A percentile compares a stretch with the other conserved stretches of the same genome.
phyloP scores from a whole-genome alignment of 2,797 vertebrate species.

The Clamator glandarius region DNA sequence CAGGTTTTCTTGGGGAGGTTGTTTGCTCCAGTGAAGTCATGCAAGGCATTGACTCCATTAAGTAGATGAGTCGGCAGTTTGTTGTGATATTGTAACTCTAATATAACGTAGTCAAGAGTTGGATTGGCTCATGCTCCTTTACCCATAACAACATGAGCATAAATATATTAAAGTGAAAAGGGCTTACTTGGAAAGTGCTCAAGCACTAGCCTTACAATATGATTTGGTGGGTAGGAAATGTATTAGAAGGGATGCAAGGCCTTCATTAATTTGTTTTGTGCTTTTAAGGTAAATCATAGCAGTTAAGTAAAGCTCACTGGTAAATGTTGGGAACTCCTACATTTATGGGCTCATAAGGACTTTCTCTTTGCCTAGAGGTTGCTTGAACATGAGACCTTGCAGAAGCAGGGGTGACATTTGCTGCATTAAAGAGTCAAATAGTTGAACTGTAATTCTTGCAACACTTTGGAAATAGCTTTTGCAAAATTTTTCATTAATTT shows the following conservation, averaged over 20 bases:
- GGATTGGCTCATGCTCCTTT: background rate
- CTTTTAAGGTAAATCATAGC: background rate
- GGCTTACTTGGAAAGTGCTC: background rate
- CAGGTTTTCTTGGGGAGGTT: background rate
- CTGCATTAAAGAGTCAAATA: background rate
- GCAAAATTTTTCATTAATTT: background rate
- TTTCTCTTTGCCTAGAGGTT: background rate
- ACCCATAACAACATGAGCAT: background rate
- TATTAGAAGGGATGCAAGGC: background rate
- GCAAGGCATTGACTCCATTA: background rate
- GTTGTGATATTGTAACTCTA: background rate
- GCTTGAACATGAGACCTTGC: background rate
- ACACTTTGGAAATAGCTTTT: background rate
- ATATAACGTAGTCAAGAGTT: background rate
- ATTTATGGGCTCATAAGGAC: background rate
- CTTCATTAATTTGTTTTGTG: background rate
- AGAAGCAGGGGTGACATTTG: background rate
- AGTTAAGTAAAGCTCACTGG: background rate
- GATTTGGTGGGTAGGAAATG: background rate
- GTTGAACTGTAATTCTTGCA: background rate
- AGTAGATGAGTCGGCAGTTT: background rate
- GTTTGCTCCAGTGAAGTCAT: rapidly evolving
- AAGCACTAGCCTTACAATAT: background rate
- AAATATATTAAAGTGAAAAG: background rate
- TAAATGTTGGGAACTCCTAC: background rate